Evolutionary conservation across 2,797 vertebrate genomes (phyloP).

Genomic region (Chanos chanos): DNA sequence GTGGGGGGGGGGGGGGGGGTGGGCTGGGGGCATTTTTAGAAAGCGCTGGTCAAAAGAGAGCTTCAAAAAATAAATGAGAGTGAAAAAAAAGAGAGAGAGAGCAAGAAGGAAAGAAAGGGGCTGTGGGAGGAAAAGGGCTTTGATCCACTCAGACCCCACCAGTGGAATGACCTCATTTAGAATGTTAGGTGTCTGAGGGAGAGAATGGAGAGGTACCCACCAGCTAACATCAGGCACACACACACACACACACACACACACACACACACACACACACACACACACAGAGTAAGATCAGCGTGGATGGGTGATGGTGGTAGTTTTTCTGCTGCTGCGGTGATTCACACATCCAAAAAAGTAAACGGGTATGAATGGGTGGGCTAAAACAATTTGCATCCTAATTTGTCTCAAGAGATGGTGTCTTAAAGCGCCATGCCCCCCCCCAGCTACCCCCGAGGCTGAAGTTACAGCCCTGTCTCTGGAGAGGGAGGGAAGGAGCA

Average conservation of each 20-base stretch:
- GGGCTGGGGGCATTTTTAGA: constrained; percentile 49
- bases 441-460: constrained; percentile 43
- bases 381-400: constrained; percentile 64
- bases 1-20: no score
- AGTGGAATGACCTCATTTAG: constrained; percentile 82
- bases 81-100: constrained; percentile 28
- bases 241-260: constrained; percentile 17
- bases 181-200: constrained; percentile 73
- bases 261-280: constrained; percentile 35
- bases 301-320: no score
- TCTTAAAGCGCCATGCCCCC: constrained; percentile 25
- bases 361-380: constrained; percentile 13
- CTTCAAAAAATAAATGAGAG: constrained; percentile 44
- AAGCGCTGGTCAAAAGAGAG: constrained; percentile 50
- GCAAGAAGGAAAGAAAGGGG: constrained; percentile 69
- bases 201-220: constrained; percentile 46
- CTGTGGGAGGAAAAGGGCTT: constrained; percentile 70
- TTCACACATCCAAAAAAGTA: constrained; percentile 24
- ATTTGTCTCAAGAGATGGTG: constrained; percentile 71
- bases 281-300: constrained; percentile 36
- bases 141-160: constrained; percentile 74
- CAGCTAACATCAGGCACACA: constrained; percentile 43
- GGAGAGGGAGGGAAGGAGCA: constrained; percentile 29
- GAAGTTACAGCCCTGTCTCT: constrained; percentile 33
- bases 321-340: constrained; percentile 44